Conservation (phyloP, 2,113 vertebrate genomes). For the Clinocottus analis region DNA sequence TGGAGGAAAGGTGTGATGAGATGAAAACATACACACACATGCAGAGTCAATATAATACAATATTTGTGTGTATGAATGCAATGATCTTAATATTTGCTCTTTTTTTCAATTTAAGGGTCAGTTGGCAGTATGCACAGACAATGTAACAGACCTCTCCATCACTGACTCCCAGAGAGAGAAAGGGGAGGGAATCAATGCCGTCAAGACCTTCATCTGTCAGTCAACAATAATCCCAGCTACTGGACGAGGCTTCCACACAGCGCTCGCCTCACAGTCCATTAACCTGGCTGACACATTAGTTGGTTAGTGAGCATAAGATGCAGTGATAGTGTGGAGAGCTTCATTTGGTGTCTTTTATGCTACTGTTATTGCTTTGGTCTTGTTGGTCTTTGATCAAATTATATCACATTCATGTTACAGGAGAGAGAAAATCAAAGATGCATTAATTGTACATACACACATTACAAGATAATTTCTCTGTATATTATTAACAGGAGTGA, state of each 20-base stretch:
- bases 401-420: not conserved
- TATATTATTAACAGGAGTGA: conserved; percentile 85
- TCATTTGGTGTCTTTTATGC: not conserved
- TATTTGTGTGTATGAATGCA: not conserved
- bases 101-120: conserved; percentile 80
- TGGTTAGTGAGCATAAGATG: conserved; percentile 79
- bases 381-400: conserved; percentile 5
- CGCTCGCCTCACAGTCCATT: conserved; percentile 95
- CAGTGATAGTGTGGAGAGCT: not conserved
- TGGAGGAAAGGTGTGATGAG: conserved; percentile 87
- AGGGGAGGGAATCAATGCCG: conserved; percentile 85
- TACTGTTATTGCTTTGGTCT: not conserved
- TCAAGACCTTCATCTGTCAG: conserved; percentile 94
- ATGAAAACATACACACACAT: not conserved
- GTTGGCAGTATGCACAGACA: conserved; percentile 91
- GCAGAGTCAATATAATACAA: not conserved
- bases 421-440: conserved; percentile 4
- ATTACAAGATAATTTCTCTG: not conserved
- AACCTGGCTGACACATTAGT: conserved; percentile 93
- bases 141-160: conserved; percentile 91
- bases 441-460: not conserved
- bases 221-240: conserved; percentile 97
- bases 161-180: conserved; percentile 87
- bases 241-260: conserved; percentile 92
- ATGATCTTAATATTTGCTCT: not conserved